Base-by-base conservation (phyloP, 2,888 invertebrate genomes). In the Eurytoma adleriae region DNA sequence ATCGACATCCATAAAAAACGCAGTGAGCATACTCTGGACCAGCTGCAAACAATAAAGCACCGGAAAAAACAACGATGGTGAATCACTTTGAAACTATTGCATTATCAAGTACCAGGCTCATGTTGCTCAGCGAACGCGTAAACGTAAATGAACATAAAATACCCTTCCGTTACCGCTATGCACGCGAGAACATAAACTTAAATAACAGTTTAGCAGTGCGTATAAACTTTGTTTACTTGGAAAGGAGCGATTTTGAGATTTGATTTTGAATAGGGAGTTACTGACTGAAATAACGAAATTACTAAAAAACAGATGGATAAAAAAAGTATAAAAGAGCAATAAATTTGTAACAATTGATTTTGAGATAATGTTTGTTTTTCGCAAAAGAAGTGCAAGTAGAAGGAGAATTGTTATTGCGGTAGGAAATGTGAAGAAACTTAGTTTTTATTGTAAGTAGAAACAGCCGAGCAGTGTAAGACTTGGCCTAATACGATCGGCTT, bases 101-200 rank as follows among this genome's bases (percentile, higher is more conserved):
- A 27, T 59, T 57, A 75, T 67, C 67, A 67, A 61, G 75, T 67
- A 13, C 40, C 24, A 16, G 20, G 20, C 57, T 66, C 66, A 57
- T 57, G 66, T 66, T 27, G 48, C n/a, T 24, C 66, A 66, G 66
- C 56, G 57, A 76, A 77, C 70, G 48, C 64, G 77, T 40, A 64
- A 64, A 69, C 56, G 48, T 75, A 75, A 75, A 68, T 57, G 67
- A 59, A 20, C 75, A 50, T 77, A 70, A 77, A 77, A 62, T 61
- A 59, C 1, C 59, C 52, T 57, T 59, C 57, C 16, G 50, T 48
- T 30, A 16, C 24, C 27, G 56, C 14, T 30, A 56, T 13, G 4
- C 4, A 30, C 30, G 2, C 30, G 4, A 27, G 56, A 52, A 54
- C n/a, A 16, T n/a, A 27, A 30, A 62, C 70, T 64, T 77, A 62